A percentile compares a stretch with the other conserved stretches of the same genome.
Evolutionary conservation across 2,888 invertebrate genomes (phyloP).

Genomic region (Smittia sp.): DNA sequence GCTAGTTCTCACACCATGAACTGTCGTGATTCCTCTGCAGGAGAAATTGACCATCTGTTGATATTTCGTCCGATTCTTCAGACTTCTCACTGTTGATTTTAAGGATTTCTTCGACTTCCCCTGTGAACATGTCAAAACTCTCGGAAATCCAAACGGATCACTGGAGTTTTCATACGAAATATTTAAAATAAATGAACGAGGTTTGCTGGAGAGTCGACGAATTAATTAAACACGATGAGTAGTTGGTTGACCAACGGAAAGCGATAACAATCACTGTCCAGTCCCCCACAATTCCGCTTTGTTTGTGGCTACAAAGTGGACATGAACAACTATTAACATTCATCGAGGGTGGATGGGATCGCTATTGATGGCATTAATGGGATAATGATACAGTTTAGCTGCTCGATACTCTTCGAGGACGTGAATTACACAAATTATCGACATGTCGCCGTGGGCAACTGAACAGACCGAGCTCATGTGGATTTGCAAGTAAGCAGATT

Average conservation of each 20-base stretch:
- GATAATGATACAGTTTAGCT: constrained; percentile 35
- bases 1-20: constrained; percentile 39
- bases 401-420: constrained; percentile 7
- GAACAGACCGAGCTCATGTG: not conserved
- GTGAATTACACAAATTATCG: constrained; percentile 30
- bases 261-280: constrained; percentile 31
- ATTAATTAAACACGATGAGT: not conserved
- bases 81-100: constrained; percentile 25
- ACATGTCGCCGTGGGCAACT: constrained; percentile 9
- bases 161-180: not conserved
- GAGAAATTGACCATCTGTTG: constrained; percentile 41
- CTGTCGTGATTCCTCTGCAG: not conserved
- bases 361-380: constrained; percentile 35
- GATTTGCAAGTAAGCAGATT: constrained; percentile 31
- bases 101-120: constrained; percentile 21
- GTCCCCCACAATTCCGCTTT: constrained; percentile 26
- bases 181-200: not conserved
- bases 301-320: constrained; percentile 36
- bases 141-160: not conserved
- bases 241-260: no score
- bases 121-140: not conserved
- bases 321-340: constrained; percentile 38
- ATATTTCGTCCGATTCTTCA: constrained; percentile 24
- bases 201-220: not conserved
- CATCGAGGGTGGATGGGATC: constrained; percentile 14